Evolutionary conservation across 2,797 vertebrate genomes (phyloP).

Genomic region (Tangara arthus): DNA sequence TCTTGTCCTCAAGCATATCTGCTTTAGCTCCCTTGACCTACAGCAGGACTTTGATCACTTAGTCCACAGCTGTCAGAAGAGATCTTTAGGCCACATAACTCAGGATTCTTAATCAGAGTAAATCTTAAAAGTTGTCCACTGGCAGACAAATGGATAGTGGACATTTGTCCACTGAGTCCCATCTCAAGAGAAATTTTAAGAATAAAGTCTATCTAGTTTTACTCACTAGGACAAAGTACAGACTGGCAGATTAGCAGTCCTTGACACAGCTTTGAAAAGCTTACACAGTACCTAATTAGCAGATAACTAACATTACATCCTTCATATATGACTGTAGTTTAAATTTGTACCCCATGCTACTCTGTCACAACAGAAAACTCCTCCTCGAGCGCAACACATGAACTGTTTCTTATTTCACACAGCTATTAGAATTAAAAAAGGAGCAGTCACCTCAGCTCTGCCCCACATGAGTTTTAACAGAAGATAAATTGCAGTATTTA

Average conservation of each 20-base stretch:
- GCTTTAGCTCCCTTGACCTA: not conserved
- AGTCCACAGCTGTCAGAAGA: not conserved
- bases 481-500: not conserved
- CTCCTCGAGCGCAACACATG: not conserved
- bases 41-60: not conserved
- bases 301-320: not conserved
- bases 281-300: not conserved
- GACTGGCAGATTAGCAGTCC: not conserved
- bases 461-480: not conserved
- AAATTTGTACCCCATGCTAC: not conserved
- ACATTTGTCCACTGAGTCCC: not conserved
- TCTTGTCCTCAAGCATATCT: not conserved
- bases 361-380: not conserved
- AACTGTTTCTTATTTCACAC: not conserved
- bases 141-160: not conserved
- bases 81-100: not conserved
- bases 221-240: not conserved
- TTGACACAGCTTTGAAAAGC: not conserved
- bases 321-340: not conserved
- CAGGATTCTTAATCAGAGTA: not conserved
- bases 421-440: not conserved
- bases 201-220: not conserved
- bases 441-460: not conserved
- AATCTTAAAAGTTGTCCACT: not conserved
- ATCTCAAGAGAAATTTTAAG: not conserved